These are phyloP conservation scores for Dryoscopus gambensis DNA, from an alignment of 2,113 vertebrate species.

Conservation along the genomic window DNA sequence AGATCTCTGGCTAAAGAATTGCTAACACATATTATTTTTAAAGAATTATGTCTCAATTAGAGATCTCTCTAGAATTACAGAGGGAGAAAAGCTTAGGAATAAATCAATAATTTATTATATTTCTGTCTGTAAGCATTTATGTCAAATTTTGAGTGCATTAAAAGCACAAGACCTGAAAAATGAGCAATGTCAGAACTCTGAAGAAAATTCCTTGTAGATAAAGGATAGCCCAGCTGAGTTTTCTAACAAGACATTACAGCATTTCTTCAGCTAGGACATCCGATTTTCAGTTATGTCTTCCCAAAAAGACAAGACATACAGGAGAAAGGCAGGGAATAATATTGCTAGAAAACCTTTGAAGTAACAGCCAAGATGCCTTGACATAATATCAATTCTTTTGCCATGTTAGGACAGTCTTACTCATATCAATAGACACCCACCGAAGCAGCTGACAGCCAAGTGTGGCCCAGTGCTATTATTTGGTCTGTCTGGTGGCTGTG, in stretches of 20 bases:
- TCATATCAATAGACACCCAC: not conserved
- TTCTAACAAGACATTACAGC: not conserved
- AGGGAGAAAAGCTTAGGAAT: not conserved
- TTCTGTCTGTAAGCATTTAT: not conserved
- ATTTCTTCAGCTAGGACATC: conserved; percentile 3
- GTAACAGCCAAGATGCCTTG: not conserved
- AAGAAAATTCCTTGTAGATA: not conserved
- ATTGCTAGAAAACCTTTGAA: not conserved
- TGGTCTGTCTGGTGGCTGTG: not conserved
- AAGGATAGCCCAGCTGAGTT: not conserved
- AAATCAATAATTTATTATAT: not conserved
- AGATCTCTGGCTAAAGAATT: not conserved
- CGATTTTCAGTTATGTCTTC: not conserved
- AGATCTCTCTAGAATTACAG: not conserved
- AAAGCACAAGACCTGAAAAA: not conserved
- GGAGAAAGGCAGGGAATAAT: not conserved
- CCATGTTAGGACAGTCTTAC: not conserved
- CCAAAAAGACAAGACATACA: not conserved
- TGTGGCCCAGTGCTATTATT: not conserved
- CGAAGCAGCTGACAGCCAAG: not conserved
- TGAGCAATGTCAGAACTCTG: not conserved
- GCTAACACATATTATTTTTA: not conserved
- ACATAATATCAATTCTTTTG: not conserved
- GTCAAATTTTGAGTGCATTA: not conserved
- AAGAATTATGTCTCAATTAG: not conserved